Evolutionary conservation across 2,113 vertebrate species (phyloP), one percentile per base, ranked within the genome.

Genomic region (Apeltes quadracus): DNA sequence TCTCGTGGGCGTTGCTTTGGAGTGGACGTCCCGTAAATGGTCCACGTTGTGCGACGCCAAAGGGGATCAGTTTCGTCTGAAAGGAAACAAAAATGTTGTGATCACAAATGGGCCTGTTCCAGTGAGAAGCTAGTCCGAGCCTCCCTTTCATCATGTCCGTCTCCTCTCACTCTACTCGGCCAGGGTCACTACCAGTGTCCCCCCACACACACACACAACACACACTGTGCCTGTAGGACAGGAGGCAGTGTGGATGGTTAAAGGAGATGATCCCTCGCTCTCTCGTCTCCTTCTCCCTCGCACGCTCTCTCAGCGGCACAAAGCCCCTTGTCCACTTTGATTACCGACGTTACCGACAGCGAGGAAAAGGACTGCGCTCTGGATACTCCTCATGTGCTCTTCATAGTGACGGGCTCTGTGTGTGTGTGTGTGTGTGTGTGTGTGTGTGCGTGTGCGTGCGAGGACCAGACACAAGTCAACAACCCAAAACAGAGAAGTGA

Each of bases 261-360:
- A 86, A 87, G 87, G 81, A 88, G 86, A 87, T 76, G 84, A 84
- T 83, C 81, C 23, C 72, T 70, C 41, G 11, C 68, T 55, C 73
- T 48, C 58, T 64, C 62, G 32, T 32, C 74, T 76, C 63, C 64
- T 23, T 67, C 61, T 74, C 41, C 67, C 72, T 41, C 48, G 59
- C 64, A 43, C 6, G 23, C 84, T 72, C 88, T 70, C 86, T 84
- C 85, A 72, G 78, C 77, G 78, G 82, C 84, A 89, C 88, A 91
- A 91, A 91, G 87, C 84, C 85, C 65, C 87, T 71, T 93, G 90
- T 91, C 90, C 86, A 87, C 85, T 91, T 90, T 87, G 81, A 92
- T 92, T 92, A 92, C 82, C 90, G 89, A 89, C 91, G 90, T 92
- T 92, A 91, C 86, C 39, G 66, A 89, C 88, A 90, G 84, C 88